These are phyloP conservation scores for Nothobranchius furzeri DNA, from an alignment of 2,113 vertebrate species.

Conservation along the genomic window DNA sequence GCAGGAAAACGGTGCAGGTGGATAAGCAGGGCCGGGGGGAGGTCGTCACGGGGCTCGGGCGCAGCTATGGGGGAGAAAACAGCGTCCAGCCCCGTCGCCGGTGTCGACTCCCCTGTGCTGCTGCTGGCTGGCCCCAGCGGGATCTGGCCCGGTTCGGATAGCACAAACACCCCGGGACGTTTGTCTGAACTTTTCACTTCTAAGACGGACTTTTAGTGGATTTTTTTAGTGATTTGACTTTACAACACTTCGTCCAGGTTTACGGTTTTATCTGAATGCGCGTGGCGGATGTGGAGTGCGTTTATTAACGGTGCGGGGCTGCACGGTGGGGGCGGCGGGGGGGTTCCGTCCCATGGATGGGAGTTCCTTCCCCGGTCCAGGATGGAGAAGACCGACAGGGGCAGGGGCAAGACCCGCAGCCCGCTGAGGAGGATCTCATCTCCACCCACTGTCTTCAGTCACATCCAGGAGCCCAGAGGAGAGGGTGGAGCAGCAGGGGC, in stretches of 20 bases:
- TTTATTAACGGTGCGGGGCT: constrained; percentile 72
- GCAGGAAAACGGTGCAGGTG: neutral
- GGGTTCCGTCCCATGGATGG: constrained; percentile 71
- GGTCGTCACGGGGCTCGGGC: constrained; percentile 55
- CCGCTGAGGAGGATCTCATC: constrained; percentile 69
- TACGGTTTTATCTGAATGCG: constrained; percentile 26
- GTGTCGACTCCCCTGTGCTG: constrained; percentile 18
- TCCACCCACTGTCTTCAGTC: constrained; percentile 70
- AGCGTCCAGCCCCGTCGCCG: constrained; percentile 20
- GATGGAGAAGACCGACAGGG: constrained; percentile 54
- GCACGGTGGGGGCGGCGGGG: constrained; percentile 64
- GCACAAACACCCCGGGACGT: constrained; percentile 19
- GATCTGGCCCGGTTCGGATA: constrained; percentile 68
- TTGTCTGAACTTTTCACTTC: neutral
- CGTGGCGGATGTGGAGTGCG: constrained; percentile 67
- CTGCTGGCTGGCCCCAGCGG: constrained; percentile 44
- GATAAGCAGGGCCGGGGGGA: neutral
- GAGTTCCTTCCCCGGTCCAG: constrained; percentile 70
- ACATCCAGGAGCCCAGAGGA: constrained; percentile 53
- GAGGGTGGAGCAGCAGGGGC: constrained; percentile 45
- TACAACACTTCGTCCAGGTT: neutral
- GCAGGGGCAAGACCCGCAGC: constrained; percentile 64
- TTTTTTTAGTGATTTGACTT: neutral
- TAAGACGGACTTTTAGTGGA: constrained; percentile 12
- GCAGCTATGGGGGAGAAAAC: constrained; percentile 65